These are phyloP conservation scores for Rynchops niger DNA, from an alignment of 2,113 vertebrate genomes.

Conservation along the genomic window DNA sequence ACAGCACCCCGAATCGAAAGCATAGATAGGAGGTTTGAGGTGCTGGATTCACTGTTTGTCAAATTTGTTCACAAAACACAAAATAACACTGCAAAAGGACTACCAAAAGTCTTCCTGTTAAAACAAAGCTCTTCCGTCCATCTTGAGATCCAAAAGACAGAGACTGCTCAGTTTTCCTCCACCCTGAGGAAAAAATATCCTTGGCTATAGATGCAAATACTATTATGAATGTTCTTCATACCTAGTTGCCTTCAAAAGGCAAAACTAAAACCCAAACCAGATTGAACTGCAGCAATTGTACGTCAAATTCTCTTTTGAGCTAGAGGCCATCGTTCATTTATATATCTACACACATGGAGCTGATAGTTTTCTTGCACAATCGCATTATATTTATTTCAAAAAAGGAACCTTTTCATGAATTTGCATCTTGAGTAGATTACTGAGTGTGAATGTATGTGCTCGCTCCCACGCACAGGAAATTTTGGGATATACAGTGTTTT, in stretches of 20 bases:
- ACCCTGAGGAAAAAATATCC: neutral
- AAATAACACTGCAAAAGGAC: neutral
- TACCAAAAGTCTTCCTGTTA: neutral
- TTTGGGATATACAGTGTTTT: neutral
- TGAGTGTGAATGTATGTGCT: neutral
- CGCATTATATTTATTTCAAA: neutral
- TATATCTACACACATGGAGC: neutral
- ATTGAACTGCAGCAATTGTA: neutral
- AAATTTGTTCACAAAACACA: neutral
- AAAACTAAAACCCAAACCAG: neutral
- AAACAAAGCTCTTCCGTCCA: neutral
- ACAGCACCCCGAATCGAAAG: neutral
- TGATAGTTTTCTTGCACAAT: neutral
- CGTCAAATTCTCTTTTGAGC: neutral
- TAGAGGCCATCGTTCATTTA: neutral
- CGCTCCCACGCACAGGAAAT: neutral
- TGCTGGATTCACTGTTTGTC: neutral
- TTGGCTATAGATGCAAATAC: neutral
- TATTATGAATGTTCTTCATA: neutral
- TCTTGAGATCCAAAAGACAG: neutral
- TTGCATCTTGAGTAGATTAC: neutral
- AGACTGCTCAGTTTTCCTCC: neutral
- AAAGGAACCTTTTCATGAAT: neutral
- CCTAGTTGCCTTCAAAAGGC: neutral
- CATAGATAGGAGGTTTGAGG: neutral